Evolutionary conservation across 2,113 vertebrate species (phyloP).

Genomic region (Chloroceryle aenea): DNA sequence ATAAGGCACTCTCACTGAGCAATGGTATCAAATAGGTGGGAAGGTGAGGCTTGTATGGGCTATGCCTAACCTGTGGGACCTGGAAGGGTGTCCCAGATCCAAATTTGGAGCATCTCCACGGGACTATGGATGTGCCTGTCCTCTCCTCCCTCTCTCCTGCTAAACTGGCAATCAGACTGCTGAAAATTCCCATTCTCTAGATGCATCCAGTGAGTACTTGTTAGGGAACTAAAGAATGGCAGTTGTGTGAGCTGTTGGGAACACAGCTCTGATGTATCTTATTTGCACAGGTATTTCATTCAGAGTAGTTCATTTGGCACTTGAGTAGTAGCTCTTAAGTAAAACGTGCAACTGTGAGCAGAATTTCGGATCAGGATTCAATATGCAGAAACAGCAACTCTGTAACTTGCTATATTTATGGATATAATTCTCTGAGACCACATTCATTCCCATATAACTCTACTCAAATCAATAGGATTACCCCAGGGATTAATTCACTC

Average conservation of each 20-base stretch:
- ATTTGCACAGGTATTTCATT: not conserved
- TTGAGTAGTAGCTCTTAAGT: not conserved
- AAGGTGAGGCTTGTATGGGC: not conserved
- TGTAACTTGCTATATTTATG: conserved; percentile 42
- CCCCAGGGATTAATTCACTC: conserved; percentile 57
- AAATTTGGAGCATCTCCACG: not conserved
- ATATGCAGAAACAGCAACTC: conserved; percentile 39
- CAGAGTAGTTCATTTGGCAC: not conserved
- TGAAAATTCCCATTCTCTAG: not conserved
- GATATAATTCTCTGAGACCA: not conserved
- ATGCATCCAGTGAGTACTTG: not conserved
- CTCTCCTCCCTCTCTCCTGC: not conserved
- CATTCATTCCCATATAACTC: not conserved
- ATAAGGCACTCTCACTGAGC: not conserved
- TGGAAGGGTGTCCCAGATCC: not conserved
- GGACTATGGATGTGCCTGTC: accelerated
- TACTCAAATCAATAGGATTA: conserved; percentile 10
- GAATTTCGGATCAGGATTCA: not conserved
- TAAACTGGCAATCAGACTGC: not conserved
- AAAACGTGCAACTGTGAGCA: not conserved
- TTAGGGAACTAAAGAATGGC: not conserved
- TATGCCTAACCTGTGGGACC: not conserved
- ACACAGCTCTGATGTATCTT: not conserved
- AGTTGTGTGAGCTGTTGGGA: not conserved
- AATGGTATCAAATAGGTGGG: not conserved